Conservation (phyloP, 2,797 vertebrate species). For the Leuciscus waleckii region DNA sequence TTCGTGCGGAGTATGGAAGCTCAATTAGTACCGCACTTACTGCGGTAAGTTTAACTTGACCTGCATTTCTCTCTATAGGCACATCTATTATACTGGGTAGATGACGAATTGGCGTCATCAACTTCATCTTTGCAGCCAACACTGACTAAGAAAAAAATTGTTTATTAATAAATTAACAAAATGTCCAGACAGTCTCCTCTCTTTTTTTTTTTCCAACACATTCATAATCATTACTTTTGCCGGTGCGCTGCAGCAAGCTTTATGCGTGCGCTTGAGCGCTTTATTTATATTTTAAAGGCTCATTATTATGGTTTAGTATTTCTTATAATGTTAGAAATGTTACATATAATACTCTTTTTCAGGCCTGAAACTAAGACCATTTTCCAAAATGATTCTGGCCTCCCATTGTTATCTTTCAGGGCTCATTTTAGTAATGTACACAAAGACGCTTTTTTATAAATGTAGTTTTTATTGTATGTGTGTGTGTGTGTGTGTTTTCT, state of each 20-base stretch:
- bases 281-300: not conserved
- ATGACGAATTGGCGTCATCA: too few species aligned
- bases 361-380: not conserved
- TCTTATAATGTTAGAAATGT: not conserved
- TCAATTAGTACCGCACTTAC: not conserved
- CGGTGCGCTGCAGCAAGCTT: not conserved
- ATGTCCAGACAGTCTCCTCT: not conserved
- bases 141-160: too few species aligned
- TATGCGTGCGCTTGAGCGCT: not conserved
- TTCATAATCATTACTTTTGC: not conserved
- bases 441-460: conserved; percentile 30
- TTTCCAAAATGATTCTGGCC: not conserved
- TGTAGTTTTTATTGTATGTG: conserved; percentile 21
- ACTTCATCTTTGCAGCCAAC: too few species aligned
- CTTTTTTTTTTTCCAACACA: too few species aligned
- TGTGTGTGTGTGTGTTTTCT: not conserved
- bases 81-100: too few species aligned
- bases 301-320: not conserved
- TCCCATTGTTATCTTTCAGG: not conserved
- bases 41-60: not conserved
- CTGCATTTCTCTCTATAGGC: too few species aligned
- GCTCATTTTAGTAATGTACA: conserved; percentile 1
- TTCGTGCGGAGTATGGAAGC: not conserved
- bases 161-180: not conserved
- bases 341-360: not conserved